Base-by-base conservation (phyloP, 2,797 vertebrate genomes). In the Characodon lateralis region DNA sequence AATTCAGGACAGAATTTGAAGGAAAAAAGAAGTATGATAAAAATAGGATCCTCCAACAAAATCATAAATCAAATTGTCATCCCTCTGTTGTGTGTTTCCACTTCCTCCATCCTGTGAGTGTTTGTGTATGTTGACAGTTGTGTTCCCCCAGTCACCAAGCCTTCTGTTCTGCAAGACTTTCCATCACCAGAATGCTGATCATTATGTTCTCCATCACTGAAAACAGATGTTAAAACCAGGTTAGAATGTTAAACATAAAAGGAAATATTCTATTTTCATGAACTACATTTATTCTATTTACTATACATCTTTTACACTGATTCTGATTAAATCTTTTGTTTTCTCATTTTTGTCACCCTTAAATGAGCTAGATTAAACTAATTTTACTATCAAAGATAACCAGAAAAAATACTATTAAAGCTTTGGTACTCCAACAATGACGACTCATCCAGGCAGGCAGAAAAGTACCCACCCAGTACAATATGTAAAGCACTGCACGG, bases 31-130 rank as follows among this genome's bases (percentile, higher is more conserved):
- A 77, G 63, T 77, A 58, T 73, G 58, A 76, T 81, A 77, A 68
- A 59, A n/a, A 85, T 73, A 83, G 81, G 77, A 41, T 55, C 72
- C 59, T 76, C 70, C 66, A 76, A 56, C 76, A 72, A 59, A 72
- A 70, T 79, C 55, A 61, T 87, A 79, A 80, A 74, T 87, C 83
- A 88, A 76, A 84, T 26, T 59, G 77, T 74, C 50, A 3, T 68
- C 24, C 66, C 71, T 85, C 63, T 76, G 73, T 71, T 61, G 68
- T 78, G 65, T 3, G 46, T 82, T 88, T 89, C 86, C 82, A 92
- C 85, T 88, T 92, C 90, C 82, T 91, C 91, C 91, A 93, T 93
- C 79, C 65, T 82, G 71, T 39, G 66, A n/a, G 70, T 50, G 80
- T 82, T 71, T 50, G 71, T 24, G 66, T 48, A 80, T 3, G 73